These are phyloP conservation scores for Myotis davidii DNA, from an alignment of 2,113 vertebrate species.

Conservation along the genomic window DNA sequence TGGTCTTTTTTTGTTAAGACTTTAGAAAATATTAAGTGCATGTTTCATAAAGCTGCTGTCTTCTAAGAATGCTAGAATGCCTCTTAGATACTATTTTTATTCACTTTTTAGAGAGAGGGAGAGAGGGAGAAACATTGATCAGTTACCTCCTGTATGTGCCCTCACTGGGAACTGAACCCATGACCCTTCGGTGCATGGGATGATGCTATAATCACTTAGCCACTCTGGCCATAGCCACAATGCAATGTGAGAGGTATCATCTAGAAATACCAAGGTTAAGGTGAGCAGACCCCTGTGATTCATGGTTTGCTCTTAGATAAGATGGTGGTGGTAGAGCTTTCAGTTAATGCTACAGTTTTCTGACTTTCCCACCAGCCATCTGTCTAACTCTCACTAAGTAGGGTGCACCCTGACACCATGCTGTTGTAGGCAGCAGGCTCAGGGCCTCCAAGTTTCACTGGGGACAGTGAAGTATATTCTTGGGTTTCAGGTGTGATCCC, in stretches of 20 bases:
- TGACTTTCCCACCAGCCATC: background rate
- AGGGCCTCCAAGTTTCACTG: background rate
- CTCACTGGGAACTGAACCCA: background rate
- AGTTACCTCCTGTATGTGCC: background rate
- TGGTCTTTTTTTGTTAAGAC: no score
- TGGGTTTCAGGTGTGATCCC: slow-evolving; percentile 93
- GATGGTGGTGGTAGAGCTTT: background rate
- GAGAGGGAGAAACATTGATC: background rate
- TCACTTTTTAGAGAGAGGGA: background rate
- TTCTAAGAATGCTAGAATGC: no score
- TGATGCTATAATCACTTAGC: background rate
- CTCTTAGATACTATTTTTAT: no score
- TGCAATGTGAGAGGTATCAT: background rate
- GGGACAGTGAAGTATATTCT: background rate
- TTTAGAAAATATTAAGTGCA: no score
- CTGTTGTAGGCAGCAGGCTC: background rate
- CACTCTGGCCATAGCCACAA: no score
- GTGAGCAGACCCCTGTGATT: background rate
- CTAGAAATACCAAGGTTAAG: background rate
- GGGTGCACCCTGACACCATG: background rate
- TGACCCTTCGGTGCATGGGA: background rate
- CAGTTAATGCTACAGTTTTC: background rate
- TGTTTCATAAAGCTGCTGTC: no score
- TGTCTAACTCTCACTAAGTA: background rate
- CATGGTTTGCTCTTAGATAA: background rate